Base-by-base conservation (phyloP, 2,888 invertebrate species). In the Polyommatus icarus region DNA sequence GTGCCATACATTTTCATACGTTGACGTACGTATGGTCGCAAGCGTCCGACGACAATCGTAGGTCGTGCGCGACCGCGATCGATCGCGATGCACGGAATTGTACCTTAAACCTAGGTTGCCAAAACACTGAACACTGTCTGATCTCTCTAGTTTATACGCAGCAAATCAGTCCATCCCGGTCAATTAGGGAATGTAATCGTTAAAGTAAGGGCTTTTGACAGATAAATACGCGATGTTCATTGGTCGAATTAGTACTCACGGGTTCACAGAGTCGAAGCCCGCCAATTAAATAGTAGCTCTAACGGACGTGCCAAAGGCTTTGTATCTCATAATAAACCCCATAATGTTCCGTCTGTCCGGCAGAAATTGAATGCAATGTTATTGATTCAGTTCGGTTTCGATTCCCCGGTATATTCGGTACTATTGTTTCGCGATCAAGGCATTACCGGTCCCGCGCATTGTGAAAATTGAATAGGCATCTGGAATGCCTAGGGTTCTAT, bases 211-310 rank as follows among this genome's bases (percentile, higher is more conserved):
- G 76, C 77, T 80, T 81, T 80, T 82, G 79, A 78, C 78, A 79
- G 79, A 79, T 79, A 81, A 81, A 80, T 79, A 78, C 76, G 80
- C 76, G 80, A 78, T 79, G 82, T 82, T 81, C 81, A 83, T 83
- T 83, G 82, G 82, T 81, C 80, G 80, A 81, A 83, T 84, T 82
- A 82, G 79, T 82, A 78, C 80, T 80, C 80, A 80, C 82, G 82
- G 81, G 81, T 59, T 36, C 77, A 73, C 59, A 84, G 82, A 83
- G 82, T 82, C 78, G 79, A 78, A 80, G 82, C 84, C 83, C 85
- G 84, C 85, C 87, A 88, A 89, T 89, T 88, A 89, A 89, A 89
- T 87, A 85, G 84, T 85, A 83, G 82, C 84, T 84, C 86, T 86
- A 85, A 84, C 84, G 83, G 82, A 83, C 84, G 80, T 81, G 83